A percentile compares a stretch with the other conserved stretches of the same genome.
Conservation (phyloP, 2,888 invertebrate species). For the Pantelozetes paolii region DNA sequence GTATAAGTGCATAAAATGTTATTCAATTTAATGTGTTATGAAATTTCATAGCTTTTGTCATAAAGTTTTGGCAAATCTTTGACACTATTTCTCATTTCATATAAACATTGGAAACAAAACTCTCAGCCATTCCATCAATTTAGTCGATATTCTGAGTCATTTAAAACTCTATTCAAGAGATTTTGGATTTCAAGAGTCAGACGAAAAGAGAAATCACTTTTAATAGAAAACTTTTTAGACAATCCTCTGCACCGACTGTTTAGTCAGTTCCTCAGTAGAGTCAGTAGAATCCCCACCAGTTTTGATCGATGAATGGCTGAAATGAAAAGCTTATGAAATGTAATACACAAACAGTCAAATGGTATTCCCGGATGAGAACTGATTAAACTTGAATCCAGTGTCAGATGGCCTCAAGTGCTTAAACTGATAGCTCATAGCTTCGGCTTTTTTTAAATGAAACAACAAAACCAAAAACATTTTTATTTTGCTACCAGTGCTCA, state of each 20-base stretch:
- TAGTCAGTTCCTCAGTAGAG: too few species aligned
- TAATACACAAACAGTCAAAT: slow-evolving; percentile 12
- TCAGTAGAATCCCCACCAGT: slow-evolving; percentile 14
- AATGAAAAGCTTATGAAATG: slow-evolving; percentile 30
- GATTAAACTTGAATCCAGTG: slow-evolving; percentile 29
- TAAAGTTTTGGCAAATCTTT: background rate
- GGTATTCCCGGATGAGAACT: slow-evolving; percentile 31
- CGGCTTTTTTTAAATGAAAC: background rate
- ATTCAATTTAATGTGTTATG: background rate
- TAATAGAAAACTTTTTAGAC: slow-evolving; percentile 10
- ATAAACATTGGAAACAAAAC: background rate
- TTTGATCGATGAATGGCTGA: background rate
- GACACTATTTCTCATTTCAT: background rate
- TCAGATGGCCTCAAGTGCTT: slow-evolving; percentile 23
- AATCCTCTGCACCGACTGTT: background rate
- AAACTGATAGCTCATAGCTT: background rate
- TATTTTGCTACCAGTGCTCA: background rate
- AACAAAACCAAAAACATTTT: background rate
- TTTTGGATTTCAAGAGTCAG: background rate
- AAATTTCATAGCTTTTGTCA: background rate
- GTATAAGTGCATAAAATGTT: background rate
- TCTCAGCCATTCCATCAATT: background rate
- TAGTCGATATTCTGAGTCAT: background rate
- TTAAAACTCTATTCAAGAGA: slow-evolving; percentile 9
- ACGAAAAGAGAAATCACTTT: background rate